phyloP scores from a whole-genome alignment of 1,140 invertebrate species.

The Stegodyphus dumicola region DNA sequence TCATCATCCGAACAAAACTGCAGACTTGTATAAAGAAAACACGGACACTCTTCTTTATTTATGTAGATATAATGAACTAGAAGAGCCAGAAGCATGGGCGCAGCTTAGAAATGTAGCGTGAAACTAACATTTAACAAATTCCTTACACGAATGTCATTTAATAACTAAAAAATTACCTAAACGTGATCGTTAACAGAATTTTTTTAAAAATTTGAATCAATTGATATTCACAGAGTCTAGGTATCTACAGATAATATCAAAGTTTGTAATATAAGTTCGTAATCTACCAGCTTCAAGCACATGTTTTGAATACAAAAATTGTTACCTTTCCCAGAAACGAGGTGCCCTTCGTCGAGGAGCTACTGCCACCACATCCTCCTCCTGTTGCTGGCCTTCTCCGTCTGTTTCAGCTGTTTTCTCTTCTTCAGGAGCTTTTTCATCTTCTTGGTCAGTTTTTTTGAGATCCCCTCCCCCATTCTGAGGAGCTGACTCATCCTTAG shows the following conservation, averaged over 20 bases:
- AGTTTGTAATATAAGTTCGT: not conserved
- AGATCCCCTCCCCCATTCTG: constrained; percentile 41
- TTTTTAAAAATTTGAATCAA: not conserved
- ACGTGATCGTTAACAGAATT: not conserved
- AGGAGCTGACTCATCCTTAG: constrained; percentile 28
- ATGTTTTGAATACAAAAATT: not conserved
- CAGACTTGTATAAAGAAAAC: no score
- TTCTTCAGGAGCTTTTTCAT: constrained; percentile 5
- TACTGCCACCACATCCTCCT: constrained; percentile 17
- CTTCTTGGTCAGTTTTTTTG: constrained; percentile 18
- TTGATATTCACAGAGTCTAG: not conserved
- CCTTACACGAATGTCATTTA: no score
- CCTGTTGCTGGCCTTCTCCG: constrained; percentile 27
- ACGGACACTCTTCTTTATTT: no score
- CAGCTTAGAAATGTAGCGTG: no score
- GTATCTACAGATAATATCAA: not conserved
- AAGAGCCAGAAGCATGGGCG: no score
- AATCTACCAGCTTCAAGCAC: not conserved
- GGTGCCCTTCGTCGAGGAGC: constrained; percentile 9
- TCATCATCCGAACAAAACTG: no score
- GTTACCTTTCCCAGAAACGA: constrained; percentile 37
- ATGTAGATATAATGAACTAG: no score
- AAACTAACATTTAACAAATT: no score
- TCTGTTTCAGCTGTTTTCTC: constrained; percentile 22
- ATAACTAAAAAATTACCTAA: not conserved